phyloP scores from a whole-genome alignment of 2,113 vertebrate genomes.

The Calyptommatus sinebrachiatus region DNA sequence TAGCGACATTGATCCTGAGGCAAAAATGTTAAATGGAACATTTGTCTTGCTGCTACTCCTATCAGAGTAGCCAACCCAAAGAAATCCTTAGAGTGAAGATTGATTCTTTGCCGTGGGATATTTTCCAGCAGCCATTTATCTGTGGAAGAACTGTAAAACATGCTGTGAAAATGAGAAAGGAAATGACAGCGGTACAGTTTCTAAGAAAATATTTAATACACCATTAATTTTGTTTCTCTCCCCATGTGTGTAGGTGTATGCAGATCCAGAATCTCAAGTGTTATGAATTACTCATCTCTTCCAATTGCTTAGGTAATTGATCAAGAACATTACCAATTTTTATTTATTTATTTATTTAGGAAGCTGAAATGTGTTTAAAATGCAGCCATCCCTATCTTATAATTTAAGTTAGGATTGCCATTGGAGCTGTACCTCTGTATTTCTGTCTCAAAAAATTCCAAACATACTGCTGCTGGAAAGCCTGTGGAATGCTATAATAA shows the following conservation, averaged over 20 bases:
- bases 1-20: conserved; percentile 30
- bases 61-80: conserved; percentile 49
- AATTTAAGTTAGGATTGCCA: no score
- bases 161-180: conserved; percentile 34
- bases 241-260: background rate
- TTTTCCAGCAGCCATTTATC: conserved; percentile 40
- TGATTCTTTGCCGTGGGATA: conserved; percentile 26
- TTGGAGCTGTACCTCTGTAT: no score
- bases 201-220: conserved; percentile 45
- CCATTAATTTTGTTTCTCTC: background rate
- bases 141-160: conserved; percentile 29
- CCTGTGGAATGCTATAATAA: no score
- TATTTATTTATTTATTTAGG: background rate
- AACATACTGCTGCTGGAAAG: no score
- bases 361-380: background rate
- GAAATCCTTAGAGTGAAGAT: conserved; percentile 33
- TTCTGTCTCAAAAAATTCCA: no score
- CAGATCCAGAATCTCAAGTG: background rate
- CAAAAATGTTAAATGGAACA: conserved; percentile 9
- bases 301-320: background rate
- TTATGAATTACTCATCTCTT: conserved; percentile 13
- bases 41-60: conserved; percentile 45
- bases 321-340: background rate
- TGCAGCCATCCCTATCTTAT: no score
- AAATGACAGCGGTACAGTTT: conserved; percentile 40